Conservation (phyloP, 2,888 invertebrate genomes). For the Tyria jacobaeae region DNA sequence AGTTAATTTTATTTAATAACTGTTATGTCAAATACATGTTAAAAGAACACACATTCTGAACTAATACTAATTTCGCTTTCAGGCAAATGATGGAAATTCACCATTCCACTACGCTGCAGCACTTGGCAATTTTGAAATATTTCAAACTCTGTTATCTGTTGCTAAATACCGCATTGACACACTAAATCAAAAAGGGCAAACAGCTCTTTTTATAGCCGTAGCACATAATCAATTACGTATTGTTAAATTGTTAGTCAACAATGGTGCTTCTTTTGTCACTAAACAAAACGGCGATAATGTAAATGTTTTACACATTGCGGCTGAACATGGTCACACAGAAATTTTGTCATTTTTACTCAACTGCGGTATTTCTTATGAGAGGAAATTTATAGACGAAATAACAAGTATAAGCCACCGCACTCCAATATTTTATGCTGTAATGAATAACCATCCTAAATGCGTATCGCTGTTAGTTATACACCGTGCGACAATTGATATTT, state of each 20-base stretch:
- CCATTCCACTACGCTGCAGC: slow-evolving; percentile 80
- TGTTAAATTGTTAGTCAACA: slow-evolving; percentile 67
- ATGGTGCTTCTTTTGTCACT: slow-evolving; percentile 57
- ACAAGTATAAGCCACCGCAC: slow-evolving; percentile 8
- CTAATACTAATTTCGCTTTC: not conserved
- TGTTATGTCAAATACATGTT: too few relatives aligned
- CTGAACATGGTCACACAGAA: slow-evolving; percentile 67
- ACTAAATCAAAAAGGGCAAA: slow-evolving; percentile 67
- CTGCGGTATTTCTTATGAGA: slow-evolving; percentile 57
- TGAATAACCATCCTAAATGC: slow-evolving; percentile 19
- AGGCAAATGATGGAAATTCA: slow-evolving; percentile 42
- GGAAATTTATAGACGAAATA: slow-evolving; percentile 32
- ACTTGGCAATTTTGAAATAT: slow-evolving; percentile 71
- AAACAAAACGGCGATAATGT: not conserved
- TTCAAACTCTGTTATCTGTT: slow-evolving; percentile 72
- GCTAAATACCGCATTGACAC: slow-evolving; percentile 58
- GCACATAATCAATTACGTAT: slow-evolving; percentile 65
- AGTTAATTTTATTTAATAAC: too few relatives aligned
- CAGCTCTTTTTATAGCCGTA: slow-evolving; percentile 75
- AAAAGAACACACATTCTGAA: not conserved
- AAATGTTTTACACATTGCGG: slow-evolving; percentile 63
- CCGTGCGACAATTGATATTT: slow-evolving; percentile 33
- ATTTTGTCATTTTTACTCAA: slow-evolving; percentile 16
- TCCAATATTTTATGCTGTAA: slow-evolving; percentile 31
- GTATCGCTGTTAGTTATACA: slow-evolving; percentile 50